Percentiles rank a stretch among this genome's conserved stretches.
Evolutionary conservation across 2,888 invertebrate species (phyloP).

Genomic region (Brachypterus glaber): DNA sequence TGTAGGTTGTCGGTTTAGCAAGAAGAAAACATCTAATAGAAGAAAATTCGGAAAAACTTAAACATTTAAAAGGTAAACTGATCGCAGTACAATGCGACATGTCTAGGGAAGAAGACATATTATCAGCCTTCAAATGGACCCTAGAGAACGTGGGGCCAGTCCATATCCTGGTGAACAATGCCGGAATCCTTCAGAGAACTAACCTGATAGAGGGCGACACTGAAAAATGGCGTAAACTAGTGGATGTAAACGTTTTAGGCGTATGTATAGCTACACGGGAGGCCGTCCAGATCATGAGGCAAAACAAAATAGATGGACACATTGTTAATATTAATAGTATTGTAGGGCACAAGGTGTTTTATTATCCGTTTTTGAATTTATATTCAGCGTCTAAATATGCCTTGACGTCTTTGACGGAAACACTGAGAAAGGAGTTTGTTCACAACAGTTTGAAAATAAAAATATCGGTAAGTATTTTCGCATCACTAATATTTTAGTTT

Average conservation of each 20-base stretch:
- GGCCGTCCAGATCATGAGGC: slow-evolving; percentile 23
- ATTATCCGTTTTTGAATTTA: slow-evolving; percentile 21
- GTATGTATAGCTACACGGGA: slow-evolving; percentile 24
- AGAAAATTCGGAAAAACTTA: slow-evolving; percentile 13
- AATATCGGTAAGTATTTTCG: slow-evolving; percentile 28
- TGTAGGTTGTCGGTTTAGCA: slow-evolving; percentile 26
- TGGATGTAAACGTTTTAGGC: slow-evolving; percentile 25
- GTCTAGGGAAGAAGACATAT: slow-evolving; percentile 20
- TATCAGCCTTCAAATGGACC: slow-evolving; percentile 19
- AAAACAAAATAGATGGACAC: slow-evolving; percentile 20
- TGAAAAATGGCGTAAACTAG: slow-evolving; percentile 17
- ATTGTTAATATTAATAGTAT: slow-evolving; percentile 26
- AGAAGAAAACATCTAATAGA: slow-evolving; percentile 19
- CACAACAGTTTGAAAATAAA: slow-evolving; percentile 22
- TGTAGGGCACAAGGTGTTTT: slow-evolving; percentile 23
- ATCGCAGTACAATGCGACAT: slow-evolving; percentile 21
- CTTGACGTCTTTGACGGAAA: background rate
- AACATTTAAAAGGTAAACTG: slow-evolving; percentile 16
- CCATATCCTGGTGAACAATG: slow-evolving; percentile 25
- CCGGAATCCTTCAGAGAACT: slow-evolving; percentile 15
- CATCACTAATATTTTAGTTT: too few species aligned
- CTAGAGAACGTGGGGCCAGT: slow-evolving; percentile 21
- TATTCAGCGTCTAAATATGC: slow-evolving; percentile 18
- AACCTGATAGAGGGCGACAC: slow-evolving; percentile 4
- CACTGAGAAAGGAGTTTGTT: background rate